Base-by-base conservation (phyloP, 2,888 invertebrate species). In the Malthinus seriepunctatus region DNA sequence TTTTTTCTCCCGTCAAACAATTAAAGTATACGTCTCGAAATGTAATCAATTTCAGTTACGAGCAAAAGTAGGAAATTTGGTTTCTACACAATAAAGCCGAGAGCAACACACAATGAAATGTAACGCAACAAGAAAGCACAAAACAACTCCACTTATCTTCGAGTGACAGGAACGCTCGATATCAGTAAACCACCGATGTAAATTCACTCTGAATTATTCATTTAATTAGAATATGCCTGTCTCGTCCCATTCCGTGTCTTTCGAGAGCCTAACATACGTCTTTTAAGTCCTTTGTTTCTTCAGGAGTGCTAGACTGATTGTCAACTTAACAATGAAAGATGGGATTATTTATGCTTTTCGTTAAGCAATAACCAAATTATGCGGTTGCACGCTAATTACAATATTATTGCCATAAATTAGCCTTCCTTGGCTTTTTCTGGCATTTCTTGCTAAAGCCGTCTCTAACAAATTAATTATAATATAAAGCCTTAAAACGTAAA, bases 161-260 rank as follows among this genome's bases (percentile, higher is more conserved):
- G 52, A 63, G 64, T 61, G 64, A 65, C 66, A 63, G 61, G 23
- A 9, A 23, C 45, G 53, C 56, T 55, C 63, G 63, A 60, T 65
- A 65, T 63, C 65, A 60, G 57, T 59, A 63, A 62, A 62, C 63
- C 63, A 54, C 23, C 64, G 62, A 65, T 67, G 66, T 67, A 67
- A 65, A 67, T 67, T 65, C 63, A 51, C 55, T 48, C 62, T 67
- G 67, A 67, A 67, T 67, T 62, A 67, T 67, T 67, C 67, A 67
- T 67, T 67, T 66, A 66, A 67, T 67, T 67, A 67, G 67, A 67
- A 67, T 67, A 67, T 66, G 63, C 58, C 64, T 58, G 54, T 58
- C 47, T 58, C 63, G 37, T 62, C 63, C 63, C 60, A 60, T 65
- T 65, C 53, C 60, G 53, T 62, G 60, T 65, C 60, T 60, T 50